Conservation (phyloP, 1,140 invertebrate genomes). For the Probaryconus sp. region DNA sequence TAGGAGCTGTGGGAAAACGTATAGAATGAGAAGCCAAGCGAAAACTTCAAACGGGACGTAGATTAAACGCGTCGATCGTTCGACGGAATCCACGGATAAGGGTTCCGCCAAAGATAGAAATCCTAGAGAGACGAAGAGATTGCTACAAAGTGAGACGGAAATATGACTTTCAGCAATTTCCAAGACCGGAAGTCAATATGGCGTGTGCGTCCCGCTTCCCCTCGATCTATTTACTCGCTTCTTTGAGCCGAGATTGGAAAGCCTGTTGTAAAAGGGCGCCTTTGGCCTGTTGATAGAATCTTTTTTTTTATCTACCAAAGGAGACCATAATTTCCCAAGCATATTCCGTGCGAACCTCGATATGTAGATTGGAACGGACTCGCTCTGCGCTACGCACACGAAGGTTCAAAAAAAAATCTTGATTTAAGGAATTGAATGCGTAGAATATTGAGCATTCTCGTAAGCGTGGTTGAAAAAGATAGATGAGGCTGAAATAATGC, state of each 20-base stretch:
- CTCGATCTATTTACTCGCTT: constrained; percentile 60
- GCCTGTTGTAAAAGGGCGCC: constrained; percentile 45
- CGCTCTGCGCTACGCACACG: too few species aligned
- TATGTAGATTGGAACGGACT: too few species aligned
- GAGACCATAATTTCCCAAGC: too few species aligned
- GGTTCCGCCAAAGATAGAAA: constrained; percentile 50
- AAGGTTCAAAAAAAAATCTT: too few species aligned
- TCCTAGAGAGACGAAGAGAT: constrained; percentile 15
- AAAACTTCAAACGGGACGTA: constrained; percentile 70
- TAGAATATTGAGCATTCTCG: too few species aligned
- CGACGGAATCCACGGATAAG: constrained; percentile 57
- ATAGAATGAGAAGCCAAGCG: constrained; percentile 59
- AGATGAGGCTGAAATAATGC: too few species aligned
- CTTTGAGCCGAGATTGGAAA: constrained; percentile 60
- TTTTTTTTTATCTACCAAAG: constrained; percentile 40
- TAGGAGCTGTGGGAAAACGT: constrained; percentile 20
- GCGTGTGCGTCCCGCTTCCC: constrained; percentile 30
- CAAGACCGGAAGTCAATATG: constrained; percentile 67
- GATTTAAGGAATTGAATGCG: too few species aligned
- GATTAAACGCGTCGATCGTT: constrained; percentile 69
- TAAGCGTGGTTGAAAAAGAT: too few species aligned
- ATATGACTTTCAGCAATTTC: constrained; percentile 65
- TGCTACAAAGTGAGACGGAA: constrained; percentile 23
- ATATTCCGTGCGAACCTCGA: too few species aligned
- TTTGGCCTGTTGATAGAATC: constrained; percentile 47